These are phyloP conservation scores for Chloebia gouldiae DNA, from an alignment of 2,113 vertebrate species.

Conservation along the genomic window DNA sequence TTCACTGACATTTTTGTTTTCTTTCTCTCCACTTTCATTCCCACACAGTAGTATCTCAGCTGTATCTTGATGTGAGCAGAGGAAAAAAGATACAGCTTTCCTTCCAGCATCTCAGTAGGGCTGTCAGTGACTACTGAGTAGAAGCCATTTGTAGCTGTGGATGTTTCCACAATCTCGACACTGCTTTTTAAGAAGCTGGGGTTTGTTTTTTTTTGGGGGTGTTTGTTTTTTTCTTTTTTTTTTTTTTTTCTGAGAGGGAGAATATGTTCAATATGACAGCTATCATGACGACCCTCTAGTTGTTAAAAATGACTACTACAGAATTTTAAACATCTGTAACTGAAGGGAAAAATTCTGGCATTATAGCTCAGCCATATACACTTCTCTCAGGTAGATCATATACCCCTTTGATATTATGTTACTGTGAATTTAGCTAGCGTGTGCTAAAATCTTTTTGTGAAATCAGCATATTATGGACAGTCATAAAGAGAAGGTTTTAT, in stretches of 20 bases:
- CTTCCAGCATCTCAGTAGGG: neutral
- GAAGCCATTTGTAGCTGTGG: neutral
- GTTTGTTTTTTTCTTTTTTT: neutral
- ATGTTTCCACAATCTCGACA: neutral
- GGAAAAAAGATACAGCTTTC: neutral
- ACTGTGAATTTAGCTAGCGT: fast-evolving
- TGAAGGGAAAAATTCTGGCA: neutral
- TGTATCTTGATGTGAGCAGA: neutral
- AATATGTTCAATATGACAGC: neutral
- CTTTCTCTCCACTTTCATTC: neutral
- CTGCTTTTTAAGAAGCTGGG: neutral
- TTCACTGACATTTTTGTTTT: neutral
- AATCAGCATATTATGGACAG: neutral
- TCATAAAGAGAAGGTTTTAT: neutral
- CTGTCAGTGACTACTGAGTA: neutral
- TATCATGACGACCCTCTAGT: neutral
- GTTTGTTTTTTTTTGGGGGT: neutral
- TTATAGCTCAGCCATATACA: neutral
- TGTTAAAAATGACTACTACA: neutral
- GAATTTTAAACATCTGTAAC: neutral
- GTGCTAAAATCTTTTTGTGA: neutral
- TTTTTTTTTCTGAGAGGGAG: neutral
- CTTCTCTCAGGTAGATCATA: neutral
- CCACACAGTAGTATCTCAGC: neutral
- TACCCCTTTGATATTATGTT: neutral